Conservation (phyloP, 1,140 invertebrate species). For the Drosophila kurseongensis region DNA sequence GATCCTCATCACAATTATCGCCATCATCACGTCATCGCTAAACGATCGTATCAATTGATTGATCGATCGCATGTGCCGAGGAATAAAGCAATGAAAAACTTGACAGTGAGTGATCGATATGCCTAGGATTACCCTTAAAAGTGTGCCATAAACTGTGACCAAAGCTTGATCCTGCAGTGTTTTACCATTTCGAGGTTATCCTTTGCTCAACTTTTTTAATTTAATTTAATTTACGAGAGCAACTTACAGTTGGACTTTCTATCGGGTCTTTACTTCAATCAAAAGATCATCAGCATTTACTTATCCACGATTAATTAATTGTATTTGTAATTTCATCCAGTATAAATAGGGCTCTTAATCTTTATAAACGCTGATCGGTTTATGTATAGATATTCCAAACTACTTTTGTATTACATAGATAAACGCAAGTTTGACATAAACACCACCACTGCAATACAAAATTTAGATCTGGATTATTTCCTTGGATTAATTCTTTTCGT, state of each 20-base stretch:
- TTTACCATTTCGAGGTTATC: not conserved
- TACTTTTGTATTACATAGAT: conserved; percentile 1
- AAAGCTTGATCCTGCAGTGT: not conserved
- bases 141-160: conserved; percentile 9
- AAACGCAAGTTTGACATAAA: not conserved
- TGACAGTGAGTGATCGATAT: conserved; percentile 47
- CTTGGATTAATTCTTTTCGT: not conserved
- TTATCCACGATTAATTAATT: not conserved
- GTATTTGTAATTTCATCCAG: conserved; percentile 1
- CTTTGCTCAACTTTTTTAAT: not conserved
- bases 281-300: not conserved
- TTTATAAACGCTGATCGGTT: not conserved
- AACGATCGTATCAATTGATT: conserved; percentile 42
- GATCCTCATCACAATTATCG: conserved; percentile 17
- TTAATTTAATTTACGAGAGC: not conserved
- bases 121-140: not conserved
- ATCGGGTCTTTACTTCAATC: not conserved
- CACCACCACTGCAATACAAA: conserved; percentile 19
- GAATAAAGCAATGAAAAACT: conserved; percentile 28
- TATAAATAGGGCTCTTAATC: not conserved
- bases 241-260: conserved; percentile 30
- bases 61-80: conserved; percentile 41
- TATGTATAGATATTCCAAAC: not conserved
- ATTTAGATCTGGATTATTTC: conserved; percentile 8
- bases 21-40: conserved; percentile 8